Evolutionary conservation across 2,888 invertebrate genomes (phyloP).

Genomic region (Nomada lathburiana): DNA sequence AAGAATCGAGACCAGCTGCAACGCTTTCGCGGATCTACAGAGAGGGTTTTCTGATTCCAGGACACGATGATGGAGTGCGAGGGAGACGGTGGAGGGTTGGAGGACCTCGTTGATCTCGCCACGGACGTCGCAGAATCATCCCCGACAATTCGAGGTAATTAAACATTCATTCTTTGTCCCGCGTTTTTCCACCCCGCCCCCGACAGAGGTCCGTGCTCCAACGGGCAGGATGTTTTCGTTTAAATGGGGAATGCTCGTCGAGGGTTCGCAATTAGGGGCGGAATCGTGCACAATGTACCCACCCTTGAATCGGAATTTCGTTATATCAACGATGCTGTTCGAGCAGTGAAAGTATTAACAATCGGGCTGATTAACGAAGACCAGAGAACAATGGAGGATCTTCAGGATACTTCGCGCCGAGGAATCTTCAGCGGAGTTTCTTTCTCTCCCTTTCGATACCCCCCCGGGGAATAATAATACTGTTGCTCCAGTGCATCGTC

Average conservation of each 20-base stretch:
- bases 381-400: neutral
- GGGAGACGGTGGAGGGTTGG: constrained; percentile 74
- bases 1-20: neutral
- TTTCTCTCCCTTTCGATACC: neutral
- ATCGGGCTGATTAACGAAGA: constrained; percentile 8
- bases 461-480: neutral
- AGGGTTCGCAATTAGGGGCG: constrained; percentile 23
- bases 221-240: constrained; percentile 19
- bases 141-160: constrained; percentile 79
- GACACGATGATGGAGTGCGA: constrained; percentile 81
- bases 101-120: constrained; percentile 75
- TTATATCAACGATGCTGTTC: neutral
- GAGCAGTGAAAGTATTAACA: neutral
- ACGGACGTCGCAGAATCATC: constrained; percentile 74
- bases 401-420: neutral
- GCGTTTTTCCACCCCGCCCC: neutral
- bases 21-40: neutral
- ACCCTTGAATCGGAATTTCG: neutral
- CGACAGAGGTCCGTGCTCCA: neutral
- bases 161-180: constrained; percentile 21
- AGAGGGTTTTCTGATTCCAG: constrained; percentile 65
- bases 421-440: neutral
- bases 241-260: constrained; percentile 3
- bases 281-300: neutral
- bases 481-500: too few species aligned